Base-by-base conservation (phyloP, 2,113 vertebrate species). In the Turnix velox region DNA sequence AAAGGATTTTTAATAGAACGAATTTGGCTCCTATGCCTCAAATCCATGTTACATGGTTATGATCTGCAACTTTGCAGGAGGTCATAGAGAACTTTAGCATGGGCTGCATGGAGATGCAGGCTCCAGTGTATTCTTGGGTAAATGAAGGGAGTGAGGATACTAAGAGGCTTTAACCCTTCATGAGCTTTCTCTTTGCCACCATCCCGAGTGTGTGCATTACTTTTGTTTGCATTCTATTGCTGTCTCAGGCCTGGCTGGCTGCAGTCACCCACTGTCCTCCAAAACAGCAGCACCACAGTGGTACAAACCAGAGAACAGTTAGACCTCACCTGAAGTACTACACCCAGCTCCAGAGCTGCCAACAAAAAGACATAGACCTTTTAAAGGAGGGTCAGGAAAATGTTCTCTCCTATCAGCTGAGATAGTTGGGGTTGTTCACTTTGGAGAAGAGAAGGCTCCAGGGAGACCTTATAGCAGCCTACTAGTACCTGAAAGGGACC, bases 21-120 rank as follows among this genome's bases (percentile, higher is more conserved):
- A 66, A 49, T 83, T 91, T 82, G 33, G 54, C 37, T 92, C 24
- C 33, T 8, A 11, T 46, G 58, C 19, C 45, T 89, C 89, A 92
- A 25, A 18, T 12, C 18, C 1, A 3, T 48, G 15, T 59, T 43
- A 28, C 7, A 30, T 6, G 25, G 37, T 30, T 57, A 16, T 42
- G n/a, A 91, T 33, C 52, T 82, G 72, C 14, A 82, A 20, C 23
- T 68, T 65, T 76, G 33, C 23, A 61, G 46, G 27, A 84, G 35
- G 35, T 92, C 73, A 55, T 30, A 28, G 72, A 62, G 35, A 19
- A 55, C 43, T n/a, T 24, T 14, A 18, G 4, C 39, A 33, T 0
- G 33, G 22, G 6, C 7, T 35, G 6, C 61, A 2, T 2, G 0
- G 4, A 78, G 30, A 28, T 40, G 11, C 43, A 37, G 28, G 6